Evolutionary conservation across 2,888 invertebrate species (phyloP), one percentile per base, ranked within the genome.

Genomic region (Dasypolia templi): DNA sequence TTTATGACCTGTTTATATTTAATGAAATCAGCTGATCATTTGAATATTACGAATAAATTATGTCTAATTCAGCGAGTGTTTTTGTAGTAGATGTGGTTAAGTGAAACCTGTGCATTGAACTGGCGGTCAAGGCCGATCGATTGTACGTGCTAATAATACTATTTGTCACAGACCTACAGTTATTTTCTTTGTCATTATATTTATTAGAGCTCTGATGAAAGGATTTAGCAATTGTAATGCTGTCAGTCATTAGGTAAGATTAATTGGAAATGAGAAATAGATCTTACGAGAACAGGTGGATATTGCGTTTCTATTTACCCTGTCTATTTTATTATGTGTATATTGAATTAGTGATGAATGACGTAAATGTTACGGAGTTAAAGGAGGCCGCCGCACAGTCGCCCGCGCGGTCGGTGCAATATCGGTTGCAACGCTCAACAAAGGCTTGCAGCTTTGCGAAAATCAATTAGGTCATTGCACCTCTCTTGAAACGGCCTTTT

Each of bases 401-500:
- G n/a, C 19, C n/a, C 12, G 22, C 26, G 44, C 44, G 11, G n/a
- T 4, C 55, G 61, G 46, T 77, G 72, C 82, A 64, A 72, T 49
- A 35, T 7, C 51, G 56, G 70, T 76, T 72, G 83, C 83, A 79
- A 67, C 62, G 77, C 49, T 26, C 56, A 6, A 71, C 79, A 66
- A 65, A 69, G 58, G 9, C 77, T 78, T 75, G 72, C 64, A 56
- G 42, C 78, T 86, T 87, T 84, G 81, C 79, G 87, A 89, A 84
- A 84, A 87, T 77, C 83, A 87, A 85, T 88, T 89, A 83, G 91
- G 92, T 91, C 92, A 92, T 87, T 92, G 92, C 90, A 90, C 92
- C 82, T 85, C 65, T 83, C 86, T 77, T 80, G 89, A 86, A 89
- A 89, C 81, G 82, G 85, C 87, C 87, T 89, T 88, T 89, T 79